These are phyloP conservation scores for Silurus glanis DNA, from an alignment of 2,113 vertebrate species.

Conservation along the genomic window DNA sequence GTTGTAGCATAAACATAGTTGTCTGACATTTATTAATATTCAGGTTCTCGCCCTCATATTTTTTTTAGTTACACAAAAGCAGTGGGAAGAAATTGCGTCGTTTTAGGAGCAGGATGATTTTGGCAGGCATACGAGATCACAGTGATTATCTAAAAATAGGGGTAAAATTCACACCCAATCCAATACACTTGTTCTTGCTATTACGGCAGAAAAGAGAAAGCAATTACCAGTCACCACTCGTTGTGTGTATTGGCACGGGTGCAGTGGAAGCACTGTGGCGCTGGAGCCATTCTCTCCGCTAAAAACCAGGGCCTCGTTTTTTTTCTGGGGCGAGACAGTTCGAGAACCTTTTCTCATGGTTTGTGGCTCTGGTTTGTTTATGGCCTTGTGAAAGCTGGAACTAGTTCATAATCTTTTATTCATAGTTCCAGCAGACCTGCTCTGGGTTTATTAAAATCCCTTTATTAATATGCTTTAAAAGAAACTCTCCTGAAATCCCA, in stretches of 20 bases:
- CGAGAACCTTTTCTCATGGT: neutral
- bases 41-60: neutral
- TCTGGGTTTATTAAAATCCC: neutral
- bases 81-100: neutral
- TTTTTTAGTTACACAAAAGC: neutral
- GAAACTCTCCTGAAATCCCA: neutral
- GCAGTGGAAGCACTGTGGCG: constrained; percentile 6
- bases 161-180: neutral
- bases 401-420: neutral
- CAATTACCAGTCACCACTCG: neutral
- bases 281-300: neutral
- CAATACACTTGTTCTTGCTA: neutral
- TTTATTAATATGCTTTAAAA: neutral
- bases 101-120: neutral
- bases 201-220: neutral
- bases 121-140: neutral
- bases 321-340: neutral
- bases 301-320: neutral
- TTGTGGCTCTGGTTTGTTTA: neutral
- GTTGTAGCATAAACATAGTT: neutral
- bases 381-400: neutral
- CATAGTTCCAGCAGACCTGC: neutral
- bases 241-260: constrained; percentile 22
- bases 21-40: neutral
- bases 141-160: neutral